These are phyloP conservation scores for Cardinalis cardinalis DNA, from an alignment of 2,113 vertebrate species.

Conservation along the genomic window DNA sequence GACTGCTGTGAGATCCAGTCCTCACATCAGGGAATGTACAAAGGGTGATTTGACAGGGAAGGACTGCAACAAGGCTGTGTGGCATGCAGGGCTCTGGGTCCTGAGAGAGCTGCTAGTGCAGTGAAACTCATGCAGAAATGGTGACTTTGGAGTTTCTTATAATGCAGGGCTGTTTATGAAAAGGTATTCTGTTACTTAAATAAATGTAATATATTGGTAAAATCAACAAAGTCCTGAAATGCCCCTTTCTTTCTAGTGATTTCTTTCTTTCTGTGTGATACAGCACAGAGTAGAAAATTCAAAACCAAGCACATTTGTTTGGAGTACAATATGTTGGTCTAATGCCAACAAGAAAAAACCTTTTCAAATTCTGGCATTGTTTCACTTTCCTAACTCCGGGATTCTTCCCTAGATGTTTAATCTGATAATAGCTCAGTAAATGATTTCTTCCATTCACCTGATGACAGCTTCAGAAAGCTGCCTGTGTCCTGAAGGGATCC, in stretches of 20 bases:
- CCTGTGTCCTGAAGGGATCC: background rate
- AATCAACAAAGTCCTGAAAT: background rate
- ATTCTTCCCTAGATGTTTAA: background rate
- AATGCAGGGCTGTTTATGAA: background rate
- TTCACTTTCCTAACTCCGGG: background rate
- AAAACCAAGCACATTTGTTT: background rate
- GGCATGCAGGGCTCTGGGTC: background rate
- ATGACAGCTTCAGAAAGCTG: background rate
- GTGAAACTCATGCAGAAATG: background rate
- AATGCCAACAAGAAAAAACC: background rate
- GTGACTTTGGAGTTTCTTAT: background rate
- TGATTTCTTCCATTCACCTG: background rate
- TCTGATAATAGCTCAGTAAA: background rate
- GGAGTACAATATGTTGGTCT: background rate
- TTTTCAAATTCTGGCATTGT: background rate
- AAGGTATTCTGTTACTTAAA: background rate
- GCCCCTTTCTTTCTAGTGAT: background rate
- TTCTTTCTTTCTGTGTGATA: too few species aligned
- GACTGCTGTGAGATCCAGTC: background rate
- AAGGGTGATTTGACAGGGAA: background rate
- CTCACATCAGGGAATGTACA: background rate
- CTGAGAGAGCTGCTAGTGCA: background rate
- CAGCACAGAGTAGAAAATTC: background rate
- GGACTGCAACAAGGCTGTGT: background rate
- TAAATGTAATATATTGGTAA: background rate